These are phyloP conservation scores for Orycteropus afer DNA, from an alignment of 2,113 vertebrate species.

Conservation along the genomic window DNA sequence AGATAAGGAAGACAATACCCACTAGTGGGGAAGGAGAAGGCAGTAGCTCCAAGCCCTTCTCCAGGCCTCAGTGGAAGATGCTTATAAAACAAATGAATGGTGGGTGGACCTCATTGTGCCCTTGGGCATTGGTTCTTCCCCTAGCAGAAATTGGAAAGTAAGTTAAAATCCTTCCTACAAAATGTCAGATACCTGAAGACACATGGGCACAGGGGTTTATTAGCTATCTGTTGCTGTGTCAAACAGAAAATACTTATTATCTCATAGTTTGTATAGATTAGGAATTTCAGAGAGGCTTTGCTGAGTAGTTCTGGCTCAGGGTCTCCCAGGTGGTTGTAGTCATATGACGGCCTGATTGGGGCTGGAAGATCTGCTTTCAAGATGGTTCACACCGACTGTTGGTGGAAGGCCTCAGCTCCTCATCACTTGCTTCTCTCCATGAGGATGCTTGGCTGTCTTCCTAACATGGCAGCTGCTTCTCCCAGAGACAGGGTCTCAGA, in stretches of 20 bases:
- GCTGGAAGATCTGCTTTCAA: neutral
- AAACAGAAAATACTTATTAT: neutral
- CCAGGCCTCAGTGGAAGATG: neutral
- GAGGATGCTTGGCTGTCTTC: neutral
- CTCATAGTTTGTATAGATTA: neutral
- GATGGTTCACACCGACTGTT: neutral
- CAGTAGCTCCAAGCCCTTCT: neutral
- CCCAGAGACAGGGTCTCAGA: neutral
- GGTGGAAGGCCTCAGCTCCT: neutral
- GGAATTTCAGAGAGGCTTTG: neutral
- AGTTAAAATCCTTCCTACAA: constrained; percentile 12
- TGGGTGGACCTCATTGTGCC: neutral
- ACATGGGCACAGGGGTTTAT: neutral
- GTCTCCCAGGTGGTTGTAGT: neutral
- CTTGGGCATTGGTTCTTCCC: neutral
- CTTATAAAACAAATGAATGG: neutral
- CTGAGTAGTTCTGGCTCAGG: neutral
- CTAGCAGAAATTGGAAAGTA: neutral
- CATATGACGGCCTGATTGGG: neutral
- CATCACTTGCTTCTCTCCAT: neutral
- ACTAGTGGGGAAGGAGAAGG: neutral
- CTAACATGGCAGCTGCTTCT: neutral
- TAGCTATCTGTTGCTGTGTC: neutral
- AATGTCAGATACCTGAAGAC: neutral
- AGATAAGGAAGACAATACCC: neutral